Percentiles rank a stretch among this genome's conserved stretches.
Evolutionary conservation across 2,797 vertebrate genomes (phyloP).

Genomic region (Scolopax rusticola): DNA sequence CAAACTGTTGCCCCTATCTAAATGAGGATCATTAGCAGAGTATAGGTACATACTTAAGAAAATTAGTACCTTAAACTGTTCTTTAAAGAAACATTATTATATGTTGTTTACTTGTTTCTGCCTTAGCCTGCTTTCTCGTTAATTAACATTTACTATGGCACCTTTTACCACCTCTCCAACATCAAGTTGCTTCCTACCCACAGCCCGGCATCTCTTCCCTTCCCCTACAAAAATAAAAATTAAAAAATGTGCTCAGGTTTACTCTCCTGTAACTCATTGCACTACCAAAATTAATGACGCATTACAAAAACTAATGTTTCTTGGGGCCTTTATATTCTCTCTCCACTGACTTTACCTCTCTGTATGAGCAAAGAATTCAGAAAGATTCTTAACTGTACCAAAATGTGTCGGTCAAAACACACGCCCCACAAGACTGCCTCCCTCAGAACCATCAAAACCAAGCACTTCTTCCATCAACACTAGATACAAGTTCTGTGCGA

Average conservation of each 20-base stretch:
- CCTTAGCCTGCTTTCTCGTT: not conserved
- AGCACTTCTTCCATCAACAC: not conserved
- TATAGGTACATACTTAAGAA: not conserved
- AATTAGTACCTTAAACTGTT: not conserved
- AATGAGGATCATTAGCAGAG: not conserved
- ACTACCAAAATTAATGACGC: not conserved
- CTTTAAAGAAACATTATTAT: not conserved
- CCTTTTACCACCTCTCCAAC: not conserved
- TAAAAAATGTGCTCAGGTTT: accelerated
- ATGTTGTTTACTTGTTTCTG: not conserved
- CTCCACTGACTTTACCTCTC: not conserved
- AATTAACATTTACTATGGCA: not conserved
- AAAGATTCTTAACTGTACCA: not conserved
- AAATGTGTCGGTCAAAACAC: not conserved
- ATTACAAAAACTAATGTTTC: not conserved
- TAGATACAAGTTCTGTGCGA: not conserved
- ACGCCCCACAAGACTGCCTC: not conserved
- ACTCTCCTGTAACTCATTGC: not conserved
- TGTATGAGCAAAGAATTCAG: not conserved
- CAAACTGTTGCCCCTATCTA: not conserved
- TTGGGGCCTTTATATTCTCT: not conserved
- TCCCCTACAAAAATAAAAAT: not conserved
- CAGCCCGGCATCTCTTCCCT: not conserved
- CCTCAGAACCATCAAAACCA: not conserved
- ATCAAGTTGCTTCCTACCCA: not conserved